A percentile compares a stretch with the other conserved stretches of the same genome.
phyloP scores from a whole-genome alignment of 2,113 vertebrate species.

The Onychostruthus taczanowskii region DNA sequence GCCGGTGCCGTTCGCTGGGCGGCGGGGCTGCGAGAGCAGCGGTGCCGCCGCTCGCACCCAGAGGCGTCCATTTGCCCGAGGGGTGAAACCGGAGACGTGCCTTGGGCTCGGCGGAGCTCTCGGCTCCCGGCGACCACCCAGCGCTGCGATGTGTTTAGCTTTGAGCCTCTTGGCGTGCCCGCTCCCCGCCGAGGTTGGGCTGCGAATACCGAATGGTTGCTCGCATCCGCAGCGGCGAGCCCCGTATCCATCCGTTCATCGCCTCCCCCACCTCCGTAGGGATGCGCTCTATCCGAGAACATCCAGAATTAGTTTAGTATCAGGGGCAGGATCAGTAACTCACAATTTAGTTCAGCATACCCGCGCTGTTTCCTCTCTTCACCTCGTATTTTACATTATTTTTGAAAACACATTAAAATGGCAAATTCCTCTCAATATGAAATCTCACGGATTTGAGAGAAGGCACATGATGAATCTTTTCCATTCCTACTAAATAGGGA shows the following conservation, averaged over 20 bases:
- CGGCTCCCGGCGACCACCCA: neutral
- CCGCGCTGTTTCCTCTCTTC: neutral
- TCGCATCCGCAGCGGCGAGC: neutral
- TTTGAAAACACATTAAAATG: neutral
- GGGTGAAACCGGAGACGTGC: neutral
- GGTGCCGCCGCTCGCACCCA: neutral
- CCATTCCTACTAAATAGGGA: neutral
- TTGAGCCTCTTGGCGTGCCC: neutral
- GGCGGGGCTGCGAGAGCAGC: neutral
- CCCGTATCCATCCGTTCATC: neutral
- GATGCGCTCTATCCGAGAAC: fast-evolving
- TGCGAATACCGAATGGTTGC: neutral
- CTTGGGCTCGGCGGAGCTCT: neutral
- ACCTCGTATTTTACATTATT: neutral
- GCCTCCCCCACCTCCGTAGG: neutral
- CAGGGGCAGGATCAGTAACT: neutral
- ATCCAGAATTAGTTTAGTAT: neutral
- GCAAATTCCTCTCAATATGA: neutral
- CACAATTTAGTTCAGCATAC: neutral
- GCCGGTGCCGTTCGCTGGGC: neutral
- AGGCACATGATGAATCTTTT: neutral
- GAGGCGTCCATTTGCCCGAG: neutral
- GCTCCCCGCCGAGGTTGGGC: neutral
- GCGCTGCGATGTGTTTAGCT: fast-evolving
- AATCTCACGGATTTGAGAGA: neutral